Percentiles rank a stretch among this genome's conserved stretches.
Evolutionary conservation across 2,797 vertebrate genomes (phyloP).

Genomic region (Todus mexicanus): DNA sequence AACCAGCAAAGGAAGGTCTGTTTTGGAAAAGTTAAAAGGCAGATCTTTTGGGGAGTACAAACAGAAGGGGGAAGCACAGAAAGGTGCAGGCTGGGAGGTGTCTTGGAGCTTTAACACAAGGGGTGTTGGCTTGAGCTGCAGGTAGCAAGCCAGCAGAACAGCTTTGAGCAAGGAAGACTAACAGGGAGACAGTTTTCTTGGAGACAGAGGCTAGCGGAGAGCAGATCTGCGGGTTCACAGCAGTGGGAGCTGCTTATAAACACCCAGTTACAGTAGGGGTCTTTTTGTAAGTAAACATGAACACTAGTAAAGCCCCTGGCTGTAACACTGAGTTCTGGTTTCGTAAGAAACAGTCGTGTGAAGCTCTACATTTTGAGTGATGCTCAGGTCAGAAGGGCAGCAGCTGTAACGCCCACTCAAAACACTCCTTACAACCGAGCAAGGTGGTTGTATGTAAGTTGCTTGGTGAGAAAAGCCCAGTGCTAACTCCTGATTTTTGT

Average conservation of each 20-base stretch:
- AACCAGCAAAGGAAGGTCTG: neutral
- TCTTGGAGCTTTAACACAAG: neutral
- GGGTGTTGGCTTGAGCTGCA: neutral
- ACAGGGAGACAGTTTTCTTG: neutral
- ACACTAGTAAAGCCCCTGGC: neutral
- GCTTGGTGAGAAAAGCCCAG: neutral
- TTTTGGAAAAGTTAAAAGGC: neutral
- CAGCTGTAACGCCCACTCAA: neutral
- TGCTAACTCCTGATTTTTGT: neutral
- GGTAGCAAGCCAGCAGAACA: neutral
- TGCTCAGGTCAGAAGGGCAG: neutral
- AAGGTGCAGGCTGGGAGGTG: fast-evolving
- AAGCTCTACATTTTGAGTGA: neutral
- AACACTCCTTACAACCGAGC: neutral
- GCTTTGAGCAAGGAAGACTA: neutral
- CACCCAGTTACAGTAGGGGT: fast-evolving
- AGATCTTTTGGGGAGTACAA: neutral
- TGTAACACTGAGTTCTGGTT: neutral
- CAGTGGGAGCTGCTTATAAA: neutral
- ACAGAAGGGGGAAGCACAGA: neutral
- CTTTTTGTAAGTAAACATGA: neutral
- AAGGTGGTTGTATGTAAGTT: neutral
- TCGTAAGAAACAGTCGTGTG: neutral
- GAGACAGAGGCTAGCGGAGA: neutral
- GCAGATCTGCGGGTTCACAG: neutral